Evolutionary conservation across 2,797 vertebrate genomes (phyloP).

Genomic region (Manis pentadactyla): DNA sequence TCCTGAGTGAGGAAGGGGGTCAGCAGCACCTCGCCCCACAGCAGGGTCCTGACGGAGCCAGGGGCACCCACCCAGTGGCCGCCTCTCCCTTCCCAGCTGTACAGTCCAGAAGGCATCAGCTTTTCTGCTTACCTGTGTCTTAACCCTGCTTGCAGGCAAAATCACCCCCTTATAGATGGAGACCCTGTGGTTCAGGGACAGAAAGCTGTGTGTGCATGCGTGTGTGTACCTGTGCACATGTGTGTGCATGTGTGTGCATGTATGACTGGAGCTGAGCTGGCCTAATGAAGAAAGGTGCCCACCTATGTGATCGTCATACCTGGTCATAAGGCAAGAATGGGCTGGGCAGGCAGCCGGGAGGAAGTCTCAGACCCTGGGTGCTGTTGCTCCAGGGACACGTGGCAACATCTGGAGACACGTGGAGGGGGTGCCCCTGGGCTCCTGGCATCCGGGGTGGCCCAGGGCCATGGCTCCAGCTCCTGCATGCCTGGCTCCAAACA

Average conservation of each 20-base stretch:
- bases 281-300: too few species aligned
- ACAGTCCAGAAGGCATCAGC: accelerated
- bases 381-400: accelerated
- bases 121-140: accelerated
- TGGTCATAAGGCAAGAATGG: too few species aligned
- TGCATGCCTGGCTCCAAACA: accelerated
- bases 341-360: too few species aligned
- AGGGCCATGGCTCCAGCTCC: neutral
- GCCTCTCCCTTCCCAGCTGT: too few species aligned
- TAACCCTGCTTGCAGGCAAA: accelerated
- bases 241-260: accelerated
- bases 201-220: accelerated
- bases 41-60: accelerated
- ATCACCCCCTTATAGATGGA: accelerated
- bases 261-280: neutral
- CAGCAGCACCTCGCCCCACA: accelerated
- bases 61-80: accelerated
- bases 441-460: accelerated
- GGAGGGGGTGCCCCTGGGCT: accelerated
- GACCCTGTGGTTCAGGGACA: too few species aligned
- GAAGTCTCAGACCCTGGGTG: accelerated
- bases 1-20: neutral
- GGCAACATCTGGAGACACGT: neutral
- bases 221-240: neutral
- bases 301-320: accelerated